Percentiles rank a stretch among this genome's conserved stretches.
Evolutionary conservation across 2,113 vertebrate genomes (phyloP).

Genomic region (Cepphus grylle): DNA sequence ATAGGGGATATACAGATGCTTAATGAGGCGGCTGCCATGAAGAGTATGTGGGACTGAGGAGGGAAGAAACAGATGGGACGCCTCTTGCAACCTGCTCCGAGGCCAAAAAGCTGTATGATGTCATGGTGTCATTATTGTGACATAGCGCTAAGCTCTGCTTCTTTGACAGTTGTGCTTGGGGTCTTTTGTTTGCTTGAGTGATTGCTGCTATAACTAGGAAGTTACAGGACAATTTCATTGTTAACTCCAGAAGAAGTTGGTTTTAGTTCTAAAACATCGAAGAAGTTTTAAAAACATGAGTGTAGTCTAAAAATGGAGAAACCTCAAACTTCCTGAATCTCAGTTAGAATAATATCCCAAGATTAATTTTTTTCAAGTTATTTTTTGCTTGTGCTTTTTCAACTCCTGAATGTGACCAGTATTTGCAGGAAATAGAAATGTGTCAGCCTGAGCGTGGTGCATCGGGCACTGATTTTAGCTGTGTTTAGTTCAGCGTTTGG

Average conservation of each 20-base stretch:
- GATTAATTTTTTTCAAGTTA: background rate
- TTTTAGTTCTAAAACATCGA: background rate
- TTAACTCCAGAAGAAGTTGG: background rate
- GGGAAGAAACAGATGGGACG: background rate
- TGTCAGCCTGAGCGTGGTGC: background rate
- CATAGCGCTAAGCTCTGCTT: background rate
- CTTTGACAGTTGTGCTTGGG: background rate
- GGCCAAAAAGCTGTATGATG: background rate
- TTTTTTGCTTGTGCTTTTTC: background rate
- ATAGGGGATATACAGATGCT: background rate
- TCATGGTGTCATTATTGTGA: background rate
- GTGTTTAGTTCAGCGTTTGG: background rate
- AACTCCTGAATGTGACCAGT: background rate
- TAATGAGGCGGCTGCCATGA: background rate
- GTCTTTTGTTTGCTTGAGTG: background rate
- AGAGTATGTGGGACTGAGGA: background rate
- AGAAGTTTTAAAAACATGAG: background rate
- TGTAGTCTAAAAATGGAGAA: background rate
- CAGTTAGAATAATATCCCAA: background rate
- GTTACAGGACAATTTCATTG: background rate
- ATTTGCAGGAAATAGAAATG: background rate
- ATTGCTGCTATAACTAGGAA: background rate
- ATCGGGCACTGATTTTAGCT: background rate
- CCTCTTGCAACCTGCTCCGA: background rate
- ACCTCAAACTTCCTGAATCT: background rate